Base-by-base conservation (phyloP, 2,113 vertebrate genomes). In the Laticauda laticaudata region DNA sequence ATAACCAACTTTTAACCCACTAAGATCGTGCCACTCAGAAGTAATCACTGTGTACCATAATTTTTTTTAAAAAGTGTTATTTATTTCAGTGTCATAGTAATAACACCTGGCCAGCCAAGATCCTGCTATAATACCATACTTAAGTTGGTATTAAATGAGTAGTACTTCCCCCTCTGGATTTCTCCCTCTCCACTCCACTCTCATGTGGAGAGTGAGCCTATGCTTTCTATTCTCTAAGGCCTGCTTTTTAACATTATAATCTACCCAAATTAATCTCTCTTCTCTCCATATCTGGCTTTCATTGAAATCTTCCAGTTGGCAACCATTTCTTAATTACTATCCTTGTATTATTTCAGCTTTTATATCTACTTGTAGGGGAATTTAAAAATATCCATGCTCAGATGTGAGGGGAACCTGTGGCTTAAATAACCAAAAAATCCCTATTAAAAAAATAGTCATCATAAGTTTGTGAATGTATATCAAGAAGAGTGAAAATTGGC, bases 1-100 rank as follows among this genome's bases (percentile, higher is more conserved):
- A 51, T 53, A 94, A 96, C 12, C 34, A 96, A 94, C 26, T 93
- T 96, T 95, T 92, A 94, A 48, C 85, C 59, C 90, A 90, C 90
- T 53, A 69, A 34, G 43, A 96, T 93, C 94, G 81, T 96, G 4
- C 7, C 93, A 89, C 88, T 92, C 91, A 96, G 64, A 93, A 86
- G 18, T 92, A 90, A 96, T 92, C 14, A 10, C 5, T 87, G 10
- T n/a, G 14, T 29, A 39, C 43, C 3, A 21, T 20, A 95, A 39
- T 93, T 94, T 45, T 48, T 48, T 48, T 8, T 92, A 24, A 24
- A 43, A 93, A 24, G 92, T 15, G 39, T n/a, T 93, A 92, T 39
- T 86, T 93, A 85, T 85, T 89, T 94, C 34, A 92, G 12, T 94
- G 93, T 86, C 87, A 92, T 93, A 91, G 87, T 93, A 90, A 90